Conservation (phyloP, 1,140 invertebrate species). For the Galleria mellonella region DNA sequence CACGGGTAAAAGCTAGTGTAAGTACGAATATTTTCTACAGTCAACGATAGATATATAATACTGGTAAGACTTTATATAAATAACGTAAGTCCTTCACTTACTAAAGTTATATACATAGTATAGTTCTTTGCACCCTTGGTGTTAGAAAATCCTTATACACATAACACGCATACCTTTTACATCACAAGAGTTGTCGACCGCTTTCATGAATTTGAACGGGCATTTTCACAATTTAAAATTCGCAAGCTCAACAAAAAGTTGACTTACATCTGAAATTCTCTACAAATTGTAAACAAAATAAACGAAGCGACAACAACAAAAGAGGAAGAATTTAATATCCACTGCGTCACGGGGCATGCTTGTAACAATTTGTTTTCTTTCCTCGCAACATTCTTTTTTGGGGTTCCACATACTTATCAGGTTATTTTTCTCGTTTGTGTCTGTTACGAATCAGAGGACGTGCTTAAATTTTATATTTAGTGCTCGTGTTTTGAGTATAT, state of each 20-base stretch:
- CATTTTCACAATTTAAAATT: constrained; percentile 30
- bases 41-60: too few relatives aligned
- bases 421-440: constrained; percentile 15
- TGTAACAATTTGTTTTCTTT: constrained; percentile 55
- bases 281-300: constrained; percentile 47
- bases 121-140: too few relatives aligned
- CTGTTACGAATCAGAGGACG: constrained; percentile 1
- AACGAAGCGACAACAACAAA: constrained; percentile 37
- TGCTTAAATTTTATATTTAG: too few relatives aligned
- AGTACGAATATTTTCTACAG: too few relatives aligned
- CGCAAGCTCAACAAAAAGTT: constrained; percentile 31
- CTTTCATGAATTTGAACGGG: constrained; percentile 21
- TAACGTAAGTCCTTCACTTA: too few relatives aligned
- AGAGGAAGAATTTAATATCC: constrained; percentile 60
- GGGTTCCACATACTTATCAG: constrained; percentile 20
- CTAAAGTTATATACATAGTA: too few relatives aligned
- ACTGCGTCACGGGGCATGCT: constrained; percentile 36
- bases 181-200: constrained; percentile 13
- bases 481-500: too few relatives aligned
- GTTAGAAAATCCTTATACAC: too few relatives aligned
- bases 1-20: too few relatives aligned
- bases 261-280: constrained; percentile 28
- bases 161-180: background rate
- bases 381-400: constrained; percentile 25
- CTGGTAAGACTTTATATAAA: too few relatives aligned